Evolutionary conservation across 2,113 vertebrate genomes (phyloP).

Genomic region (Megaleporinus macrocephalus): DNA sequence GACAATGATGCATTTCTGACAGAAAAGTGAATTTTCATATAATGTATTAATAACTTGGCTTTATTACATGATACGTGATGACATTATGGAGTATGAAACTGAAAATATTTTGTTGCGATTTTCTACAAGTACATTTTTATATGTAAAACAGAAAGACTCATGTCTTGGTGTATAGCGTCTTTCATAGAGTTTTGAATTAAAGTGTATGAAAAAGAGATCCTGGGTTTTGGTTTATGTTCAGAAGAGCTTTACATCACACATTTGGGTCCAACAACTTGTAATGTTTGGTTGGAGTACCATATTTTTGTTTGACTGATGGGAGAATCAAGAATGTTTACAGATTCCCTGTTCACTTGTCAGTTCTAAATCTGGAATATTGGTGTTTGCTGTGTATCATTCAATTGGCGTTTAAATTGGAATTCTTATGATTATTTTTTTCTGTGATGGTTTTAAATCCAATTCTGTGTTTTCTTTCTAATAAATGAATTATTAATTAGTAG

Average conservation of each 20-base stretch:
- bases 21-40: conserved; percentile 4
- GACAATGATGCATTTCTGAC: not conserved
- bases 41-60: not conserved
- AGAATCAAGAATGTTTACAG: no score
- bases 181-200: conserved; percentile 43
- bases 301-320: not conserved
- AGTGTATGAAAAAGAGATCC: conserved; percentile 4
- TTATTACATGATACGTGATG: not conserved
- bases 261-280: not conserved
- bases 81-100: not conserved
- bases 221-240: not conserved
- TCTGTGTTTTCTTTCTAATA: no score
- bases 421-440: no score
- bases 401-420: no score
- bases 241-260: not conserved
- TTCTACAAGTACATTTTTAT: conserved; percentile 35
- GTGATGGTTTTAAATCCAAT: no score
- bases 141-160: conserved; percentile 10
- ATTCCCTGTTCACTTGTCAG: no score
- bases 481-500: no score
- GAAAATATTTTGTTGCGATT: conserved; percentile 8
- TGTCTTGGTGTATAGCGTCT: conserved; percentile 9
- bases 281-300: not conserved
- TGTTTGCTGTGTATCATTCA: no score
- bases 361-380: no score